A percentile compares a stretch with the other conserved stretches of the same genome.
phyloP scores from a whole-genome alignment of 2,888 invertebrate species.

The Noctua fimbriata region DNA sequence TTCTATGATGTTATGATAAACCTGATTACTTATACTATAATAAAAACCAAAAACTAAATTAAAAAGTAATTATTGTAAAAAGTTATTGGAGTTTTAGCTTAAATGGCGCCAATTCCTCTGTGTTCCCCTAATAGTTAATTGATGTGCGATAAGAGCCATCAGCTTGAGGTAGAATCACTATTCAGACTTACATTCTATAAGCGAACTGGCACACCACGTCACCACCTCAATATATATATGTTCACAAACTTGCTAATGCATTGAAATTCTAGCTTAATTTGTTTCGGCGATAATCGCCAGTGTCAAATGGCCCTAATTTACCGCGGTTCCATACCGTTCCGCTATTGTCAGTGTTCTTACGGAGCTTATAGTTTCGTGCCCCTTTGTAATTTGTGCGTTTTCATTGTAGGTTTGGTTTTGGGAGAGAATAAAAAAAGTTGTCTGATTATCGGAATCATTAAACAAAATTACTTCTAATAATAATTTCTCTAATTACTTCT shows the following conservation, averaged over 20 bases:
- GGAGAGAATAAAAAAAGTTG: neutral
- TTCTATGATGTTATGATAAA: too few relatives aligned
- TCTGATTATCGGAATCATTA: too few relatives aligned
- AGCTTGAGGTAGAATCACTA: conserved; percentile 18
- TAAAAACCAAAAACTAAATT: too few relatives aligned
- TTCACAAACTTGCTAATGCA: conserved; percentile 51
- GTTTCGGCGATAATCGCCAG: conserved; percentile 58
- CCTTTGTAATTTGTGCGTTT: conserved; percentile 42
- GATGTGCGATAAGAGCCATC: neutral
- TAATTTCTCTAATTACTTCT: too few relatives aligned
- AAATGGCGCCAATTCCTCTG: too few relatives aligned
- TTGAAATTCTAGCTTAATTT: conserved; percentile 56
- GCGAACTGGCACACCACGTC: conserved; percentile 22
- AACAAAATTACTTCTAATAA: neutral
- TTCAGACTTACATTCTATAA: conserved; percentile 30
- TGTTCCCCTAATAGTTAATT: neutral
- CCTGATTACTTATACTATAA: too few relatives aligned
- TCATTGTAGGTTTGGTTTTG: conserved; percentile 12
- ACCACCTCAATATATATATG: conserved; percentile 17
- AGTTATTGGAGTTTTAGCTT: too few relatives aligned
- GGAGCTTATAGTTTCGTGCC: conserved; percentile 45
- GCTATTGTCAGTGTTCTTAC: conserved; percentile 63
- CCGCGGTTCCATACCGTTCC: conserved; percentile 63
- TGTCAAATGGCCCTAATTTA: conserved; percentile 61
- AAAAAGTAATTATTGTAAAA: too few relatives aligned